Evolutionary conservation across 2,797 vertebrate genomes (phyloP), one percentile per base, ranked within the genome.

Genomic region (Eospalax fontanierii): DNA sequence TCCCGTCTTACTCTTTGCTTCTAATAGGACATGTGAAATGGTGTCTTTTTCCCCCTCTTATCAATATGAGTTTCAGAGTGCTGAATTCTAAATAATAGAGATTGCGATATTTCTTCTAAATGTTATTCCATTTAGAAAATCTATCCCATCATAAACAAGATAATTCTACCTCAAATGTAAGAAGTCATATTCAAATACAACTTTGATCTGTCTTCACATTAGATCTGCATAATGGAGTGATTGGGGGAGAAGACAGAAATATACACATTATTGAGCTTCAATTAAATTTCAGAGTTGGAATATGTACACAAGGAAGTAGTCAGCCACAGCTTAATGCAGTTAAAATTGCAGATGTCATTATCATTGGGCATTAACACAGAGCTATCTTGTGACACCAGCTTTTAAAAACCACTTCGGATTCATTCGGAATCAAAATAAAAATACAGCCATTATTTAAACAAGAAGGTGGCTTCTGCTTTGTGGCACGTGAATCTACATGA

Each of bases 391-490:
- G 73, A 87, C 75, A 75, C 81, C 89, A 66, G 76, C 63, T 95
- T 93, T 97, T 91, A 85, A 95, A 96, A 94, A 75, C 33, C 70
- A 94, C 87, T 97, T 93, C 30, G 71, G 54, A 79, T 85, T 57
- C 70, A 88, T 94, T 96, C 93, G 50, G 66, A 85, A 38, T 95
- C 65, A 90, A 87, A 94, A 91, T 73, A 46, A 33, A 95, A 95
- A 74, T 87, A 28, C 63, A 76, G 59, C 80, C 9, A 89, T 94
- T 79, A 94, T 83, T 95, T 83, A 92, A 96, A 63, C 33, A 92
- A 76, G 61, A 82, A 74, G 59, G 30, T 50, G 0, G 46, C 1
- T 59, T 86, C 70, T 84, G 40, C 63, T 92, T 92, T 97, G 40
- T 46, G 35, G 79, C 4, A 86, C 74, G 33, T 28, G 33, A 84